A percentile compares a stretch with the other conserved stretches of the same genome.
Conservation (phyloP, 2,113 vertebrate genomes). For the Lamprologus sp. region DNA sequence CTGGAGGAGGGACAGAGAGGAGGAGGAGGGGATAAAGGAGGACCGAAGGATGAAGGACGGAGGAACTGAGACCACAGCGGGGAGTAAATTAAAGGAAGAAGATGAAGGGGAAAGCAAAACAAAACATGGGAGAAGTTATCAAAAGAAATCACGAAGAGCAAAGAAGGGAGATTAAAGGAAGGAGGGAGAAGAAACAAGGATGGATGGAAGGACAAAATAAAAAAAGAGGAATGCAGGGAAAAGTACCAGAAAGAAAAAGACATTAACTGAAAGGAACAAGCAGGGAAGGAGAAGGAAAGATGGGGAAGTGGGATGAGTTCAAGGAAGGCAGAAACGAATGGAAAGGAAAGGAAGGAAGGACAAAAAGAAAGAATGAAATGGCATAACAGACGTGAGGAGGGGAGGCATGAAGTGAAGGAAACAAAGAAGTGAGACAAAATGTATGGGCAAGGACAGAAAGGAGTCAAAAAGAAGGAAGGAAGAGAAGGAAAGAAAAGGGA, state of each 20-base stretch:
- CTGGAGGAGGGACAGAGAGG: not conserved
- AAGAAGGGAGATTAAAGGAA: not conserved
- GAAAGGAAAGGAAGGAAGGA: not conserved
- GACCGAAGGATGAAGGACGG: not conserved
- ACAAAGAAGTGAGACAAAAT: not conserved
- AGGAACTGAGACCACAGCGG: not conserved
- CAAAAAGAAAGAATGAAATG: not conserved
- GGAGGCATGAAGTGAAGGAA: not conserved
- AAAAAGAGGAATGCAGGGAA: not conserved
- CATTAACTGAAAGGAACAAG: not conserved
- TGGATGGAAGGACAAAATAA: not conserved
- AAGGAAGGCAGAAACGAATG: not conserved
- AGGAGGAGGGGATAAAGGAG: not conserved
- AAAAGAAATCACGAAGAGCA: not conserved
- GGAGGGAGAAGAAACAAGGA: not conserved
- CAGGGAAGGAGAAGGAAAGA: not conserved
- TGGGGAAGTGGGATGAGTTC: not conserved
- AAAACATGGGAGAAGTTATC: not conserved
- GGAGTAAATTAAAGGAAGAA: not conserved
- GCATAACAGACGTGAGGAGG: not conserved
- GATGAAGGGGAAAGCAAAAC: not conserved
- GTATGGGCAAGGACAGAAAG: not conserved
- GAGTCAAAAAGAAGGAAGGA: not conserved
- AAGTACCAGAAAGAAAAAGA: not conserved
- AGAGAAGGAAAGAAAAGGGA: not conserved